Base-by-base conservation (phyloP, 2,113 vertebrate genomes). In the Castor canadensis region DNA sequence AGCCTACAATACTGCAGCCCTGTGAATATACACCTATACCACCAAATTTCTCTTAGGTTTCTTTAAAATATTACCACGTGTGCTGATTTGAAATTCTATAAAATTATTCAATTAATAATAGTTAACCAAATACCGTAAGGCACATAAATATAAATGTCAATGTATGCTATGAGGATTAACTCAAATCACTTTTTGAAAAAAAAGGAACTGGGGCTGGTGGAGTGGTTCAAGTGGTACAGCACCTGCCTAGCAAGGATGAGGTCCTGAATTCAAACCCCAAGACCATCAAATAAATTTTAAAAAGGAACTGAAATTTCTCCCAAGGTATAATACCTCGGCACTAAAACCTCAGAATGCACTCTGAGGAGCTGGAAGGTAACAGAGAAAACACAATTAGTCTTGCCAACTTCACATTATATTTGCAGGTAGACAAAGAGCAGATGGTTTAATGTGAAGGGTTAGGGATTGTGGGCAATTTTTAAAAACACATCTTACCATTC, bases 341-440 rank as follows among this genome's bases (percentile, higher is more conserved):
- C 56, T 32, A 62, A 35, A 12, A 16, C 86, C 62, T 85, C 71
- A 76, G 67, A 75, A 75, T 11, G 1, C 47, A 47, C 35, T 16
- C 9, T 0, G 26, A 71, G 66, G n/a, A 8, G 6, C 6, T 11
- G 0, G 3, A 9, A 35, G 6, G 19, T 8, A 13, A 45, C 12
- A 1, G 7, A 28, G 15, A 38, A 52, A 20, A 17, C 20, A 40
- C 12, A 38, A 67, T 16, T 4, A 43, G 49, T 6, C n/a, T 12
- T 24, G 3, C 17, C 1, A 49, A 15, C 17, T 1, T 7, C 11
- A 81, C 67, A 52, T 8, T 17, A 0, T 45, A 49, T 58, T 3
- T 72, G 49, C 0, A 3, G 32, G 40, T n/a, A 56, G 67, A 47
- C 35, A 22, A 62, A 64, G 11, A 87, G 16, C 45, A 85, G 73